phyloP scores from a whole-genome alignment of 2,113 vertebrate species.

The Psettodes erumei region DNA sequence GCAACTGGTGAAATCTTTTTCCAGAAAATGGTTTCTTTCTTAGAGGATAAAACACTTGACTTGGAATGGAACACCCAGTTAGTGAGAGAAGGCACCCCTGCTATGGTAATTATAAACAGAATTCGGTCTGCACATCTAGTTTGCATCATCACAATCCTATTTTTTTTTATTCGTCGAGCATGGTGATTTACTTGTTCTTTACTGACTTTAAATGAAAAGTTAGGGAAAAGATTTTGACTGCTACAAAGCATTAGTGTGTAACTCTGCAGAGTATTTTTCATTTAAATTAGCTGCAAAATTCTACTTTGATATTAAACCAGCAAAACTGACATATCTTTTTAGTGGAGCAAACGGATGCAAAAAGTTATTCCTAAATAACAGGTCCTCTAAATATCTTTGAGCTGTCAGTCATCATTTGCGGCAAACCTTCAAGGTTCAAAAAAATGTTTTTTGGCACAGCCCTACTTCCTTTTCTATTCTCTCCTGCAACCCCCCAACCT shows the following conservation, averaged over 20 bases:
- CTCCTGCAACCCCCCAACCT: conserved; percentile 3
- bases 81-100: not conserved
- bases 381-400: conserved; percentile 63
- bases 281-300: conserved; percentile 4
- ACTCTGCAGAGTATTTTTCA: not conserved
- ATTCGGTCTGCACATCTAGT: conserved; percentile 39
- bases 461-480: conserved; percentile 37
- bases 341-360: conserved; percentile 18
- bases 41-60: conserved; percentile 24
- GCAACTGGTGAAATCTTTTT: conserved; percentile 31
- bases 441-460: conserved; percentile 19
- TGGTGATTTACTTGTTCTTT: conserved; percentile 23
- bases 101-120: conserved; percentile 37
- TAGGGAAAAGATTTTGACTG: not conserved
- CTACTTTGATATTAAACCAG: conserved; percentile 7
- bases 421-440: conserved; percentile 23
- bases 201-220: not conserved
- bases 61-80: conserved; percentile 20
- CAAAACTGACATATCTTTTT: conserved; percentile 14
- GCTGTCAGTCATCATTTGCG: conserved; percentile 50
- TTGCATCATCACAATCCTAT: conserved; percentile 22
- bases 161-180: conserved; percentile 9
- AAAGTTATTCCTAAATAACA: conserved; percentile 40
- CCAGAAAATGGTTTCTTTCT: conserved; percentile 14
- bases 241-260: too few species aligned